phyloP scores from a whole-genome alignment of 2,888 invertebrate genomes.

The Druceiella hillmani region DNA sequence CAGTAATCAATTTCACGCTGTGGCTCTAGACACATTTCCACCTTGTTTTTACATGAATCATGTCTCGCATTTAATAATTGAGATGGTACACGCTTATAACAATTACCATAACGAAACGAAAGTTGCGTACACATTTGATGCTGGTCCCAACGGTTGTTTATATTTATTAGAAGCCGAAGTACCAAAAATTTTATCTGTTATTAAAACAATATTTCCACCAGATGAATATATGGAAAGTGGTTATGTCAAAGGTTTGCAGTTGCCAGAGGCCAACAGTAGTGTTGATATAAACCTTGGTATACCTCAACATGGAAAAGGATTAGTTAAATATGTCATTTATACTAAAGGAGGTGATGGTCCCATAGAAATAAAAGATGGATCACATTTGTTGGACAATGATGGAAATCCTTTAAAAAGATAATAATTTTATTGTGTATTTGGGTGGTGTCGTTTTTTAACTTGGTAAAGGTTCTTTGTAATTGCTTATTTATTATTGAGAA shows the following conservation, averaged over 20 bases:
- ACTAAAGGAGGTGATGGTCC: slow-evolving; percentile 83
- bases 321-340: slow-evolving; percentile 76
- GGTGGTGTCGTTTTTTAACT: no score
- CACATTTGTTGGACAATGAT: slow-evolving; percentile 34
- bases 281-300: slow-evolving; percentile 33
- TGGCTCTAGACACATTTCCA: slow-evolving; percentile 90
- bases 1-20: slow-evolving; percentile 95
- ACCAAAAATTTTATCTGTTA: slow-evolving; percentile 57
- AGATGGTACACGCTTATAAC: slow-evolving; percentile 82
- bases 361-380: slow-evolving; percentile 35
- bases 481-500: no score
- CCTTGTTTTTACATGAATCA: slow-evolving; percentile 92
- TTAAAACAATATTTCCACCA: slow-evolving; percentile 70
- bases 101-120: slow-evolving; percentile 54
- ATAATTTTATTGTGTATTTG: neutral
- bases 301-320: slow-evolving; percentile 44
- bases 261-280: no score
- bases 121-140: slow-evolving; percentile 97
- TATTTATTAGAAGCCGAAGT: slow-evolving; percentile 76
- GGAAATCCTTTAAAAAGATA: slow-evolving; percentile 29
- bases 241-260: no score
- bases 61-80: slow-evolving; percentile 72
- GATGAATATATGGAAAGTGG: slow-evolving; percentile 44
- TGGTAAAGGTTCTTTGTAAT: no score
- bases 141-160: slow-evolving; percentile 94